Evolutionary conservation across 2,888 invertebrate species (phyloP), one percentile per base, ranked within the genome.

Genomic region (Orthonevra nobilis): DNA sequence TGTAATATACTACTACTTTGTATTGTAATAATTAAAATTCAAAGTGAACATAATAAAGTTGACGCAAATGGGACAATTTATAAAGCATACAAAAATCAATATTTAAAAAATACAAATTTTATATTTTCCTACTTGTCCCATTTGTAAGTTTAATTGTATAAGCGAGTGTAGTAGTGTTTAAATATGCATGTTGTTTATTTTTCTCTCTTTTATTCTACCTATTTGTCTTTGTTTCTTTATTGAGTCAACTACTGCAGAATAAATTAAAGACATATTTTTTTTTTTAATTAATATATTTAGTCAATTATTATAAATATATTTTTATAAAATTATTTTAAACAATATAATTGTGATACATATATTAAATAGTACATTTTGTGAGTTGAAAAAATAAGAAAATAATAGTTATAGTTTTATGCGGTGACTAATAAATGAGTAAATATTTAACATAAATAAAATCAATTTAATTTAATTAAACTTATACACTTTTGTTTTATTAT

Each of bases 341-440:
- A 77, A 77, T 77, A 72, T 77, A 66, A 77, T 77, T 77, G 77
- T 77, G 77, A 77, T 77, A 77, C 77, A 77, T 64, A 77, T 72
- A 66, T 72, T 72, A 72, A 72, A 77, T 77, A 77, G 77, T 72
- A 72, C 52, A 77, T 77, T 77, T 77, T 77, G 64, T 34, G 58
- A 52, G 60, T 66, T 66, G 58, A 72, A 46, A 72, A 72, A 40
- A 12, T 46, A 48, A 72, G 54, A 70, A 36, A 63, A 15, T 26
- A 63, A 23, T 72, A 56, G 46, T 56, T 60, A 61, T 75, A 69
- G 50, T 70, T 52, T 48, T 56, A 38, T 61, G 64, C 20, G 58
- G 52, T 64, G 58, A 64, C 12, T 34, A 54, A 54, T 54, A 54
- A 42, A 64, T 2, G 36, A 69, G 60, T 50, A 30, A 56, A 61